phyloP scores from a whole-genome alignment of 2,797 vertebrate species.

The Podarcis lilfordi region DNA sequence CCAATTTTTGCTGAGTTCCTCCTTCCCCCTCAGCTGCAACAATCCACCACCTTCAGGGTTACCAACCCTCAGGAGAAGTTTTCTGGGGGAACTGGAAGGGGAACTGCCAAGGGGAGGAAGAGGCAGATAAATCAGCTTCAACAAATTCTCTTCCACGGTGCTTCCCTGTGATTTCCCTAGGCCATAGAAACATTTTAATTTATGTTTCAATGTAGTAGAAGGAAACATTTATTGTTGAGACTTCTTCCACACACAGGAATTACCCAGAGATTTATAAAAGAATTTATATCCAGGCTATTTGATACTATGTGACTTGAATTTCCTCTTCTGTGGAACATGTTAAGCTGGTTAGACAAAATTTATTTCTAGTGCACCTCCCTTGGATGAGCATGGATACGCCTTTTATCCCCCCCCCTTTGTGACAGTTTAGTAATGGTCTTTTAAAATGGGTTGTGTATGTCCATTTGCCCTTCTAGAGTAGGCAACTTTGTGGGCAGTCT shows the following conservation, averaged over 20 bases:
- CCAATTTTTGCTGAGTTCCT: no score
- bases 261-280: slow-evolving; percentile 27
- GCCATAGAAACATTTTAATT: slow-evolving; percentile 18
- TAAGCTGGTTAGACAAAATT: background rate
- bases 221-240: slow-evolving; percentile 20
- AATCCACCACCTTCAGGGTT: no score
- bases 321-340: slow-evolving; percentile 5
- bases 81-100: no score
- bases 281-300: slow-evolving; percentile 25
- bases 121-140: background rate
- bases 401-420: background rate
- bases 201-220: slow-evolving; percentile 34
- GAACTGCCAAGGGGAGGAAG: background rate
- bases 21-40: no score
- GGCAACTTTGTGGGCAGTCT: no score
- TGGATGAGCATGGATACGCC: background rate
- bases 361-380: background rate
- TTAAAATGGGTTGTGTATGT: background rate
- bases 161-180: background rate
- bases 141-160: background rate
- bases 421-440: background rate
- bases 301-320: slow-evolving; percentile 15
- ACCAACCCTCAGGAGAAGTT: no score
- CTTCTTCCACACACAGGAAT: background rate
- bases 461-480: no score